A percentile compares a stretch with the other conserved stretches of the same genome.
These are phyloP conservation scores for Thereva unica DNA, from an alignment of 2,888 invertebrate species.

Conservation along the genomic window DNA sequence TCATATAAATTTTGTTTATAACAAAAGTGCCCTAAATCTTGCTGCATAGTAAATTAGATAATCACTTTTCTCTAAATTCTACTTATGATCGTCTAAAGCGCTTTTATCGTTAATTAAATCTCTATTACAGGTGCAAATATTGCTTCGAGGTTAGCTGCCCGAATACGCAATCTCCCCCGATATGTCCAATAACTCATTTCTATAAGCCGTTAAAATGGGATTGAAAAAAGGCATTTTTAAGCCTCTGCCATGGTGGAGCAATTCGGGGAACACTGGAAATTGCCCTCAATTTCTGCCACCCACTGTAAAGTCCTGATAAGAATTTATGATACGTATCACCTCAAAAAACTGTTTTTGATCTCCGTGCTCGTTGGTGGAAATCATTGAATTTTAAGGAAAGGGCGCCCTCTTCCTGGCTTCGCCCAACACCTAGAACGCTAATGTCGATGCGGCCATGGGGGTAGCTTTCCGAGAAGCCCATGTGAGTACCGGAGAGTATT, in stretches of 20 bases:
- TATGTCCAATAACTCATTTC: no score
- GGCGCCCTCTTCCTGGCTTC: no score
- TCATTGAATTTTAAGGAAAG: slow-evolving; percentile 1
- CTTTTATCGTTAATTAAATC: no score
- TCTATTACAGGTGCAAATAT: no score
- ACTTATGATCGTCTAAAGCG: no score
- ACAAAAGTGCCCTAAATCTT: no score
- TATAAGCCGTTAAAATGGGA: neutral
- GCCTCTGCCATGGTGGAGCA: slow-evolving; percentile 1
- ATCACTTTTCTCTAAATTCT: no score
- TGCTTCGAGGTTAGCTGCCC: no score
- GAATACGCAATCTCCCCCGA: no score
- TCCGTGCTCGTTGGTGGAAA: neutral
- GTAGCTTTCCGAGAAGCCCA: slow-evolving; percentile 1
- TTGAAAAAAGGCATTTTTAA: slow-evolving; percentile 13
- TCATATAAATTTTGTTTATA: no score
- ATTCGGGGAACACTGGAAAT: slow-evolving; percentile 5
- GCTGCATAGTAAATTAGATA: no score
- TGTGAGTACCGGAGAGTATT: slow-evolving; percentile 36
- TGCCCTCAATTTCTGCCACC: slow-evolving; percentile 13
- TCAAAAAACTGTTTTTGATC: slow-evolving; percentile 3
- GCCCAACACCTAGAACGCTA: neutral
- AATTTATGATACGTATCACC: slow-evolving; percentile 26
- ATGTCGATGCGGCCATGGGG: neutral
- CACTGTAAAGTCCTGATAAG: slow-evolving; percentile 16